Percentiles rank a stretch among this genome's conserved stretches.
Conservation (phyloP, 2,113 vertebrate genomes). For the Salvelinus fontinalis region DNA sequence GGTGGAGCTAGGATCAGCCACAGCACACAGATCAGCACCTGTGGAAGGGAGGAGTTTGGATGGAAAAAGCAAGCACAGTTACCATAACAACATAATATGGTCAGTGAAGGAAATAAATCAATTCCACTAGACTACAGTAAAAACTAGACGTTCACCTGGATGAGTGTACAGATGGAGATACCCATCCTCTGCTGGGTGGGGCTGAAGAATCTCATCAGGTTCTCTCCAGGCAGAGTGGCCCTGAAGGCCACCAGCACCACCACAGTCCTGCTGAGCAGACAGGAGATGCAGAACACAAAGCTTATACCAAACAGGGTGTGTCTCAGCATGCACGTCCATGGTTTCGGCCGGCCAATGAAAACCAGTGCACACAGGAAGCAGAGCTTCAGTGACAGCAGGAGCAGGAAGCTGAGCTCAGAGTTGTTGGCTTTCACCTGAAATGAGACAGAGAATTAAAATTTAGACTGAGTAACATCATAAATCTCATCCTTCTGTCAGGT, state of each 20-base stretch:
- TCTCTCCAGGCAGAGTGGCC: conserved; percentile 44
- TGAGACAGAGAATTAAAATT: not conserved
- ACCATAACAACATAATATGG: not conserved
- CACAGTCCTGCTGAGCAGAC: conserved; percentile 56
- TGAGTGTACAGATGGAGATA: conserved; percentile 51
- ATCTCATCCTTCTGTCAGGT: too few relatives aligned
- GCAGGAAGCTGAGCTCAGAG: conserved; percentile 58
- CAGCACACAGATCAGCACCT: conserved; percentile 59
- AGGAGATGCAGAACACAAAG: conserved; percentile 63
- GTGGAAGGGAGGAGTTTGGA: conserved; percentile 16
- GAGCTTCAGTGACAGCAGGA: conserved; percentile 58
- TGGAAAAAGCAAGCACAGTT: not conserved
- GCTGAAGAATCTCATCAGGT: conserved; percentile 54
- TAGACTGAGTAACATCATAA: not conserved
- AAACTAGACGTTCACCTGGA: conserved; percentile 33
- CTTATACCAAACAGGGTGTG: conserved; percentile 63
- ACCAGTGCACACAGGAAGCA: conserved; percentile 55
- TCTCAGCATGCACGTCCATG: conserved; percentile 57
- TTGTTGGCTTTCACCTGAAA: conserved; percentile 53
- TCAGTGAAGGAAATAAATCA: not conserved
- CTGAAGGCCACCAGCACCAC: conserved; percentile 60
- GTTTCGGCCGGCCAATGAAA: conserved; percentile 49
- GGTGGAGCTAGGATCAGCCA: conserved; percentile 55
- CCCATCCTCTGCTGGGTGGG: conserved; percentile 53
- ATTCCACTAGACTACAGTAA: too few relatives aligned